Evolutionary conservation across 2,797 vertebrate genomes (phyloP), one percentile per base, ranked within the genome.

Genomic region (Halcyon leucocephala): DNA sequence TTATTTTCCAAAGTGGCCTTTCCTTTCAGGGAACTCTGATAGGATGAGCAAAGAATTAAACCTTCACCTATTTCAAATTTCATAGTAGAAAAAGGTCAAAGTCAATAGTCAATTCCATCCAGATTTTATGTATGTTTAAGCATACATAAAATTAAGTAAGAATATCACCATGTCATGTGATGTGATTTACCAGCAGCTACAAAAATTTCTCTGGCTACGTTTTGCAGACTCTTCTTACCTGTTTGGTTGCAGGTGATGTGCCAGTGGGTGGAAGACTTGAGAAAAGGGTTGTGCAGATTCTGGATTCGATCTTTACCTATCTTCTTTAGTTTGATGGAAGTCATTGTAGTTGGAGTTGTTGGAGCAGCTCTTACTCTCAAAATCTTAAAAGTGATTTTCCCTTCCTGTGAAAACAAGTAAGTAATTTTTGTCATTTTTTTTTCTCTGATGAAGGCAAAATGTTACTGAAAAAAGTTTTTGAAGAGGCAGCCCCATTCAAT

Each of bases 311-410:
- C 98, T 24, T 98, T 99, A 86, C 99, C 99, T 0, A 95, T 99
- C 37, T 98, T 99, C 97, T 99, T 99, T 87, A 98, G 98, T 96
- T 83, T 99, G 51, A 98, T 99, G 98, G 98, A 99, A 89, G 99
- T 99, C 72, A 97, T 99, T 76, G 97, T 99, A 82, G 98, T 99
- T 52, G 99, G 99, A 52, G 97, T 99, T 10, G 96, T 97, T 5
- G 99, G 99, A 86, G 99, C 99, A n/a, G 98, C 98, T 3, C 97
- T 99, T 93, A 98, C 99, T 64, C 97, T 99, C 90, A 98, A 97
- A 96, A 97, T 99, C 82, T 95, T 99, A 94, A 99, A 99, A 95
- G 28, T 99, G 73, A 96, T 99, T 90, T 99, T 99, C 82, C 99
- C 99, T 41, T 95, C 98, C 28, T 98, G 98, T 91, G 98, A 99